Evolutionary conservation across 2,888 invertebrate genomes (phyloP), one percentile per base, ranked within the genome.

Genomic region (Alloscopus bannaensis): DNA sequence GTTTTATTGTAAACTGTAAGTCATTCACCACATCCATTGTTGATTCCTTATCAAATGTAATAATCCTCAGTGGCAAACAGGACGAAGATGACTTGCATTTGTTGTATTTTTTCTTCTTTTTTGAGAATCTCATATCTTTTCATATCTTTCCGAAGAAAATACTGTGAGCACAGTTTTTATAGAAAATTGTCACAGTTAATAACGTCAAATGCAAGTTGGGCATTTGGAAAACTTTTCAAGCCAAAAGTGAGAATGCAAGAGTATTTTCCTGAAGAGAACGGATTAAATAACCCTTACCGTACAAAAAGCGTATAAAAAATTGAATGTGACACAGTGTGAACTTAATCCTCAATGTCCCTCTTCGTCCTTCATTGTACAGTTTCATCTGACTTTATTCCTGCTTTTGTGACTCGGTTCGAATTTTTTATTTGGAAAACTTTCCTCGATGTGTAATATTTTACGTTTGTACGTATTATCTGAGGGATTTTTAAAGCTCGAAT

Each of bases 211-310:
- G 36, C 8, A 36, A 36, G 36, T 13, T 36, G 36, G 6, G 36
- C n/a, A n/a, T n/a, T 36, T 13, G 6, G 36, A 20, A 11, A 65
- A 47, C n/a, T 8, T 65, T 20, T 50, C 29, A 28, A 29, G 26
- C n/a, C 3, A 29, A 20, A 28, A 26, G 50, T 47, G 18, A 18
- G 47, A 29, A 66, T 24, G 24, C 50, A 36, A 8, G 13, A 8
- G 13, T 50, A 50, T 50, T 50, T 50, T 50, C 18, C 18, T 13
- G 50, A 11, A 50, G 50, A 50, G 45, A 45, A 45, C 60, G 75
- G 75, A 75, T 75, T 75, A 75, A 59, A 68, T 75, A 75, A 75
- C 75, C 75, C 75, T 75, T 60, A n/a, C n/a, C n/a, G 60, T 57
- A 75, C 16, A 29, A 64, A 26, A 36, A 20, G 29, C 45, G 28